These are phyloP conservation scores for Cosmopolites sordidus DNA, from an alignment of 2,888 invertebrate species.

Conservation along the genomic window DNA sequence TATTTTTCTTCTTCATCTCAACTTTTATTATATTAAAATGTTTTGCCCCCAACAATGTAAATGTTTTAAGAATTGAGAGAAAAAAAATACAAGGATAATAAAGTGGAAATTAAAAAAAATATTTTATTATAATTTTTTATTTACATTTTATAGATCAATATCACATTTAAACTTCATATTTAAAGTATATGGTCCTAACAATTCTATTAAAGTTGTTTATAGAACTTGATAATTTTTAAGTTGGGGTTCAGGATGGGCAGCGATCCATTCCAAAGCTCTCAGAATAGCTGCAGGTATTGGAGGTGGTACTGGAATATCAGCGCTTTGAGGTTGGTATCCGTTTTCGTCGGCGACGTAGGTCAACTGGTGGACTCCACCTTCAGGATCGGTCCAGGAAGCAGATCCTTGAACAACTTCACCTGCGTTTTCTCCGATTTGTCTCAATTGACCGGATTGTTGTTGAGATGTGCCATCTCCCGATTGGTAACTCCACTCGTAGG, in stretches of 20 bases:
- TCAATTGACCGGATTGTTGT: conserved; percentile 51
- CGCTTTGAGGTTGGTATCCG: conserved; percentile 51
- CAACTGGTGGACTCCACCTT: conserved; percentile 41
- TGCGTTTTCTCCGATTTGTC: not conserved
- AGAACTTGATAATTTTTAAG: too few species aligned
- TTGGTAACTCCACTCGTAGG: conserved; percentile 51
- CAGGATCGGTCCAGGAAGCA: not conserved
- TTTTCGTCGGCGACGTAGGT: conserved; percentile 54
- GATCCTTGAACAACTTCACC: not conserved
- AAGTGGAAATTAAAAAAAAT: too few species aligned
- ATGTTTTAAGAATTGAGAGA: too few species aligned
- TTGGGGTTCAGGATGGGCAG: conserved; percentile 46
- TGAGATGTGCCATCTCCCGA: conserved; percentile 58
- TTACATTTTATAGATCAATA: too few species aligned
- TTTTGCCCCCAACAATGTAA: too few species aligned
- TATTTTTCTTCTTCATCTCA: too few species aligned
- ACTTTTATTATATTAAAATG: too few species aligned
- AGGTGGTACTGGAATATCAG: conserved; percentile 42
- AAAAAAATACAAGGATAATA: too few species aligned
- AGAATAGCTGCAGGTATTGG: conserved; percentile 69
- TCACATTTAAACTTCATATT: too few species aligned
- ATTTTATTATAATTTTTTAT: too few species aligned
- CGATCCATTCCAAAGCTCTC: conserved; percentile 61
- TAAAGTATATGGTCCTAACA: too few species aligned
- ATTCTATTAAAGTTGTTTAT: too few species aligned